Evolutionary conservation across 2,113 vertebrate genomes (phyloP), one percentile per base, ranked within the genome.

Genomic region (Paratilapia polleni): DNA sequence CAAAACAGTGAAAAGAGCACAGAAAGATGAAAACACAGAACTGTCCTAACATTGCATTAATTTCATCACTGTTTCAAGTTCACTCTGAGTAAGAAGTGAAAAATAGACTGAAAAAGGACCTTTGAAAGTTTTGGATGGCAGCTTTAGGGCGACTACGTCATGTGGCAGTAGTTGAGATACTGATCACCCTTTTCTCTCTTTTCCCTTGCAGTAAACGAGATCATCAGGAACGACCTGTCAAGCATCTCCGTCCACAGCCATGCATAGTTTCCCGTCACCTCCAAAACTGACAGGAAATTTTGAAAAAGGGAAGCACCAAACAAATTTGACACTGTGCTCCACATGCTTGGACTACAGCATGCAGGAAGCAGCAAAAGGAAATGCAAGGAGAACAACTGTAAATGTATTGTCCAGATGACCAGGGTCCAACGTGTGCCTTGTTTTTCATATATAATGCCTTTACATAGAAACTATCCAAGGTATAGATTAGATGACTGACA

Each of bases 181-280:
- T 80, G 26, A 83, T 43, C 3, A 1, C 49, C 11, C 6, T 31
- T 54, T 26, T 79, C 24, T 83, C 13, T 88, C 43, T 87, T 59
- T 80, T 36, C 17, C 68, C 95, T 92, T 93, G 28, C 97, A 99
- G 98, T 99, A 94, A 99, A 99, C 49, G 98, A 99, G 94, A 97
- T 99, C 82, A 99, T 99, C 94, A 96, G 97, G 87, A 99, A 99
- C 20, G 98, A 99, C 94, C 97, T 99, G 89, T 99, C 97, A 59
- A 96, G 96, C 95, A 96, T 97, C 93, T 97, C 91, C 52, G 95
- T 96, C 88, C 96, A 97, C 87, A 95, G 94, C 90, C 94, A 95
- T 0, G 93, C 95, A 2, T 96, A 96, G 91, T 78, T 90, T 89
- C 80, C 81, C 15, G 6, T 49, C 73, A 14, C 8, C 12, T 10